Percentiles rank a stretch among this genome's conserved stretches.
phyloP scores from a whole-genome alignment of 2,113 vertebrate genomes.

The Ploceus nigricollis region DNA sequence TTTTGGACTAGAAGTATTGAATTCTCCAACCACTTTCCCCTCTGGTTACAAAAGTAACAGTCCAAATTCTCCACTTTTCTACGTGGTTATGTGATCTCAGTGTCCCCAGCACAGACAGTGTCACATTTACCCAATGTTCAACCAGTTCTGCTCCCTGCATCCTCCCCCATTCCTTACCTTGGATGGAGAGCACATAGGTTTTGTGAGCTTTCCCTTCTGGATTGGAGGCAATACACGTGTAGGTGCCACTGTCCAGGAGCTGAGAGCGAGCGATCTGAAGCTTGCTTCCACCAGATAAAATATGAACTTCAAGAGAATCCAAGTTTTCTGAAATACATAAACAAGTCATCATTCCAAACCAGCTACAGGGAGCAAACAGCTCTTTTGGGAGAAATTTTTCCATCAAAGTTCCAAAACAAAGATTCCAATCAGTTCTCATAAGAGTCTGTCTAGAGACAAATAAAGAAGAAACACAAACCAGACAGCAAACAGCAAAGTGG shows the following conservation, averaged over 20 bases:
- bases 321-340: constrained; percentile 78
- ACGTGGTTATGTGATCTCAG: not conserved
- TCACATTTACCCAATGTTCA: not conserved
- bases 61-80: not conserved
- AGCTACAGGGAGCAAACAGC: not conserved
- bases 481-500: not conserved
- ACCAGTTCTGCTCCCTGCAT: not conserved
- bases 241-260: constrained; percentile 83
- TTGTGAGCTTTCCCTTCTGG: constrained; percentile 87
- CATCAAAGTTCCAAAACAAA: not conserved
- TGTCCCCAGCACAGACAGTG: not conserved
- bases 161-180: constrained; percentile 72
- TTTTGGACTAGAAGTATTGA: not conserved
- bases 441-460: not conserved
- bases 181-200: constrained; percentile 85
- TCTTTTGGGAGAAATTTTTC: not conserved
- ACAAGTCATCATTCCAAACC: not conserved
- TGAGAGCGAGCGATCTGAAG: constrained; percentile 89
- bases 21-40: not conserved
- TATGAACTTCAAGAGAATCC: constrained; percentile 85
- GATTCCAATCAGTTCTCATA: not conserved
- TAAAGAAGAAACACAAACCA: not conserved
- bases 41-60: not conserved
- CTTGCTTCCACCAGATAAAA: constrained; percentile 90
- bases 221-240: constrained; percentile 89